Base-by-base conservation (phyloP, 2,113 vertebrate species). In the Phoenicopterus ruber region DNA sequence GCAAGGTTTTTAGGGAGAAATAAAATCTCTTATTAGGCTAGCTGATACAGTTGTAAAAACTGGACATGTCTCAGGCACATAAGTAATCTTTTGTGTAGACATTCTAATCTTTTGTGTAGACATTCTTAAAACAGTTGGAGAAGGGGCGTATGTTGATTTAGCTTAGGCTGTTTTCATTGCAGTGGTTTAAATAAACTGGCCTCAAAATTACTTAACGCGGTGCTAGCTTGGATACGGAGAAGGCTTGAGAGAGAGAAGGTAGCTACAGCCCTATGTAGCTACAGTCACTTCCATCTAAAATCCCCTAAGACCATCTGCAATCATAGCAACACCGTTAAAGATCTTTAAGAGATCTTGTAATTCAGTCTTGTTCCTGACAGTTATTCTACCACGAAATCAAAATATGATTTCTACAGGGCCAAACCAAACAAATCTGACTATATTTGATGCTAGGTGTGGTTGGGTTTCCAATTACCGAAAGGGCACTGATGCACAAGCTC, bases 101-200 rank as follows among this genome's bases (percentile, higher is more conserved):
- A n/a, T 86, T 81, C 63, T 94, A 91, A 95, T 86, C 77, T 94
- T 93, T 85, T 86, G 46, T 77, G 63, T 83, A 95, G 86, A 88
- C 38, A 62, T 70, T 84, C 44, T 79, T 87, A 67, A 77, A 72
- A 42, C 40, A 78, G 83, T 57, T 76, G 61, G 44, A 89, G 59
- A 85, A 89, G 20, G 36, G 20, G 17, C 5, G 2, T 47, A 50
- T 84, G 65, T 59, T 90, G 74, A 65, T 84, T 95, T 88, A 87
- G 8, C 47, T 93, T 79, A 61, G 70, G 28, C 34, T 89, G 34
- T 82, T 91, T 96, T 94, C n/a, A 87, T 71, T 93, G 57, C 61
- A 84, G 63, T 74, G 52, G 58, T 82, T 96, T 82, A 79, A 96
- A 91, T 85, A 94, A 86, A 93, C 77, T 82, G 44, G 22, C 61